These are phyloP conservation scores for Pyrochroa serraticornis DNA, from an alignment of 2,888 invertebrate genomes.

Conservation along the genomic window DNA sequence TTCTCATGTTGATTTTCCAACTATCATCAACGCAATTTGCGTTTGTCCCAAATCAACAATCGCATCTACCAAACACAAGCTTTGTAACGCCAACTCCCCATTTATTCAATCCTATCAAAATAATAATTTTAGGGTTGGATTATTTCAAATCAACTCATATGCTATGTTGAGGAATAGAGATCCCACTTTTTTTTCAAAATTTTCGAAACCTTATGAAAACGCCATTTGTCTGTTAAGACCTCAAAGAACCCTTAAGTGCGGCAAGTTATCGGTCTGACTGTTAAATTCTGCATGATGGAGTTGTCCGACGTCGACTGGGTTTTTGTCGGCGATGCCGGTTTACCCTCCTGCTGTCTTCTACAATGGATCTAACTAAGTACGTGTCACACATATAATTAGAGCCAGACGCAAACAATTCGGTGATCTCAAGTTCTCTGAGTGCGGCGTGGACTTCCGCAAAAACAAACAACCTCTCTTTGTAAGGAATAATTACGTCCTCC, in stretches of 20 bases:
- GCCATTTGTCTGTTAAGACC: too few species aligned
- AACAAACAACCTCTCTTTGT: constrained; percentile 34
- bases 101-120: too few species aligned
- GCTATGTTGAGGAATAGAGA: neutral
- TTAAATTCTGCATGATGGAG: too few species aligned
- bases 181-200: neutral
- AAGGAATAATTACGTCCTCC: constrained; percentile 31
- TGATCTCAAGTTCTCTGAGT: constrained; percentile 27
- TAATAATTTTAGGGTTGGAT: too few species aligned
- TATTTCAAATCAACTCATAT: too few species aligned
- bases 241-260: too few species aligned
- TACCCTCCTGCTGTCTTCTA: neutral
- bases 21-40: too few species aligned
- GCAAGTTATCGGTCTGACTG: too few species aligned
- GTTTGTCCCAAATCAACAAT: too few species aligned
- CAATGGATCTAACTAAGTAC: constrained; percentile 8
- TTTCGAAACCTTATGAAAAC: neutral
- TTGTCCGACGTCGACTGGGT: neutral
- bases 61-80: too few species aligned
- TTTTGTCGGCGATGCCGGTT: neutral
- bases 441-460: constrained; percentile 26
- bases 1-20: too few species aligned
- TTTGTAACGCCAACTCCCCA: too few species aligned
- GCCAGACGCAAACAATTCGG: constrained; percentile 32
- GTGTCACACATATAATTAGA: constrained; percentile 28